Evolutionary conservation across 1,140 invertebrate species (phyloP).

Genomic region (Aplysia californica): DNA sequence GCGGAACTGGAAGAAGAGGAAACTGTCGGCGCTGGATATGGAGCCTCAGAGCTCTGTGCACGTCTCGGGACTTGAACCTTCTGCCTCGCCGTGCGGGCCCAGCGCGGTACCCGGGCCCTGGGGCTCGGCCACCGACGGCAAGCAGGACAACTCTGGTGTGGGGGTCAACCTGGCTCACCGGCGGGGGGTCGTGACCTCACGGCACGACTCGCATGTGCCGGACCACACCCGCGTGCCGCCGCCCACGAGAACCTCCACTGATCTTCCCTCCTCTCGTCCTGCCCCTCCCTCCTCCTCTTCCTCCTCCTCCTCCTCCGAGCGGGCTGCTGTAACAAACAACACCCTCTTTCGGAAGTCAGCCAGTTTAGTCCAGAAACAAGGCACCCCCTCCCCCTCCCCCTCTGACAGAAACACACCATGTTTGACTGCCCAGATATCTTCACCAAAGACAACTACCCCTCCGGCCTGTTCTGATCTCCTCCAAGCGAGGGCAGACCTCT

Average conservation of each 20-base stretch:
- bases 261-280: not conserved
- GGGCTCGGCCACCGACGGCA: not conserved
- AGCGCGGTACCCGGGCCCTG: not conserved
- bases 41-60: not conserved
- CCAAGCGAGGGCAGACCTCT: too few species aligned
- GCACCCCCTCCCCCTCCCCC: too few species aligned
- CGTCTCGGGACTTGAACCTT: not conserved
- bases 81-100: not conserved
- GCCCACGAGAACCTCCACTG: not conserved
- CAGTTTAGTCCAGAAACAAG: too few species aligned
- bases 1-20: slow-evolving; percentile 28
- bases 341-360: too few species aligned
- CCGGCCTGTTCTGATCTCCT: too few species aligned
- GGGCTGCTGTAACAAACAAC: not conserved
- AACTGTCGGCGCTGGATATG: slow-evolving; percentile 18
- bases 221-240: not conserved
- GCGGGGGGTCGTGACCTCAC: not conserved
- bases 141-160: not conserved
- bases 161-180: too few species aligned
- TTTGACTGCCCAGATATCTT: too few species aligned
- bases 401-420: too few species aligned
- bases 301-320: not conserved
- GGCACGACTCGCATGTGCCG: not conserved
- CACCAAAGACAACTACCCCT: too few species aligned
- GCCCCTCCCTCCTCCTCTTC: not conserved